Base-by-base conservation (phyloP, 2,888 invertebrate genomes). In the Hartigia nigra region DNA sequence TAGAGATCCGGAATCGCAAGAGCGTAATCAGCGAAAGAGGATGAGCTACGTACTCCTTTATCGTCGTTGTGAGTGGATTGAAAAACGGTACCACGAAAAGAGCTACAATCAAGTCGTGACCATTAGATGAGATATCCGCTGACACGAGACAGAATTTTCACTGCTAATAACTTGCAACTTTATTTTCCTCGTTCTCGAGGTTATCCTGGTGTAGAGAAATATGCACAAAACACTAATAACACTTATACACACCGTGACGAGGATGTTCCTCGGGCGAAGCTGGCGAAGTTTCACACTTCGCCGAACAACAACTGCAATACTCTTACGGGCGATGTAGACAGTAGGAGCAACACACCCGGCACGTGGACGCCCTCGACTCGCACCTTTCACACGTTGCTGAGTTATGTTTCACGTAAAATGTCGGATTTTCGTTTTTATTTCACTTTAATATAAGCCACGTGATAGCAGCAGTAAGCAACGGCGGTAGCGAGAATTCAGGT, bases 351-450 rank as follows among this genome's bases (percentile, higher is more conserved):
- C 23, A 55, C 55, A 55, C 55, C 55, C 55, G 55, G 55, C 55
- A 55, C 55, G 55, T 55, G 55, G 55, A 55, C 55, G 55, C 55
- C 55, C 55, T 23, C 55, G 55, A 55, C 55, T 55, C 55, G 55
- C 55, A 55, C 55, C 23, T 55, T 23, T 55, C 55, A 55, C 55
- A 55, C 55, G 55, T 23, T 55, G 55, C 55, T 55, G 9, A 23
- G 55, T 23, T 55, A 55, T 55, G 55, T 55, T 23, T 55, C 55
- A 55, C 55, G 55, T 83, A 80, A 84, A 83, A 84, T 82, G 84
- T 83, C 81, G 82, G 84, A 84, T 82, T 83, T 81, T 81, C 84
- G 83, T 77, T 81, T 77, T 80, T 70, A 77, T 70, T 80, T 77
- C 80, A 82, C 78, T 69, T 39, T 78, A 82, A 55, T 55, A 55